Evolutionary conservation across 2,113 vertebrate genomes (phyloP).

Genomic region (Ptilorrhoa leucosticta): DNA sequence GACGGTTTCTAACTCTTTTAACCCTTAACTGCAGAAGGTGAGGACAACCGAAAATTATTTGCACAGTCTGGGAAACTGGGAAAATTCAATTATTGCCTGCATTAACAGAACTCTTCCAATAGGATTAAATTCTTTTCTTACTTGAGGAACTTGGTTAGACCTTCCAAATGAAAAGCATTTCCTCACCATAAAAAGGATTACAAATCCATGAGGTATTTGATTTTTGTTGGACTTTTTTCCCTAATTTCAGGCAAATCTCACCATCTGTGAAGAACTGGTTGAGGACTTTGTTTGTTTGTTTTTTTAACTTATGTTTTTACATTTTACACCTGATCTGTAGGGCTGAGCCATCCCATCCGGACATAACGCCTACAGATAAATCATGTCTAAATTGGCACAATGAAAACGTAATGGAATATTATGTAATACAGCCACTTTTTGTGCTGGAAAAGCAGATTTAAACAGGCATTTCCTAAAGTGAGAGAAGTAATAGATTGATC

Average conservation of each 20-base stretch:
- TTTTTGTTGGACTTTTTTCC: not conserved
- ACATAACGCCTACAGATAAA: not conserved
- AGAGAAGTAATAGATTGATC: not conserved
- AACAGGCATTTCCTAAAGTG: not conserved
- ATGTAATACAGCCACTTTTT: not conserved
- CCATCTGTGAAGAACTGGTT: not conserved
- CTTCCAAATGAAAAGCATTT: not conserved
- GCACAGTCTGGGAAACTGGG: not conserved
- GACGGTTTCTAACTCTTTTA: not conserved
- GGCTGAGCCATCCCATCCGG: slow-evolving; percentile 1
- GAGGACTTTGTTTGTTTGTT: not conserved
- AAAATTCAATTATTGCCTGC: not conserved
- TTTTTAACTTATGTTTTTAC: not conserved
- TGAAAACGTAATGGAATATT: not conserved
- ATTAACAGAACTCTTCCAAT: not conserved
- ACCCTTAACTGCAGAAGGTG: not conserved
- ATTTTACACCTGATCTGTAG: slow-evolving; percentile 8
- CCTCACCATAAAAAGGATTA: not conserved
- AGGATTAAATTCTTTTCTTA: not conserved
- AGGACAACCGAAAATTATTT: not conserved
- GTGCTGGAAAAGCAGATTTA: not conserved
- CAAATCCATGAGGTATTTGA: not conserved
- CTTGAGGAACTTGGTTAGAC: not conserved
- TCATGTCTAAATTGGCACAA: not conserved
- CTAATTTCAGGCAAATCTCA: not conserved